Conservation (phyloP, 2,797 vertebrate species). For the Carcharodon carcharias region DNA sequence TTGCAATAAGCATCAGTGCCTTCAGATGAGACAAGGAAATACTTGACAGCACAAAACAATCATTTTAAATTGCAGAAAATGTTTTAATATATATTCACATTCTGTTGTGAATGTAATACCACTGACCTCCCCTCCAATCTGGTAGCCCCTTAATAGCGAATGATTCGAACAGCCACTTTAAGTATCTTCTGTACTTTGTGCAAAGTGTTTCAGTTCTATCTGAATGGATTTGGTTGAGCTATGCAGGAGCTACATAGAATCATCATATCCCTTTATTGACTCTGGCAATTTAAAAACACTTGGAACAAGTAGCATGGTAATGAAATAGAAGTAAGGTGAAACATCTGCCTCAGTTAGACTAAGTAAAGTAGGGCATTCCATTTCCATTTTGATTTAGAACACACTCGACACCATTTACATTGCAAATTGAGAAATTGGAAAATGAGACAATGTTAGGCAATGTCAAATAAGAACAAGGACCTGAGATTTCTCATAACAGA, state of each 20-base stretch:
- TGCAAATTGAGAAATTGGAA: not conserved
- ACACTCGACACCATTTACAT: not conserved
- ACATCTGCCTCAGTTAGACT: not conserved
- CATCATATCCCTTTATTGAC: slow-evolving; percentile 2
- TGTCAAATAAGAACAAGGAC: not conserved
- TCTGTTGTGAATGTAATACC: not conserved
- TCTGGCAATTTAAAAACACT: slow-evolving; percentile 30
- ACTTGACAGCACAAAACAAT: not conserved
- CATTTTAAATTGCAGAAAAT: slow-evolving; percentile 3
- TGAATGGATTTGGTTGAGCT: not conserved
- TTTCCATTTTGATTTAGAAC: slow-evolving; percentile 19
- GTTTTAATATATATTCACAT: not conserved
- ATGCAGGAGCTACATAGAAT: not conserved
- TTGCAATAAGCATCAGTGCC: not conserved
- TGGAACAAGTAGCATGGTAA: not conserved
- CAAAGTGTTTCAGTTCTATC: not conserved
- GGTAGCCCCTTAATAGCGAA: not conserved
- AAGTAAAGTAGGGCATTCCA: not conserved
- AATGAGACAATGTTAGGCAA: not conserved
- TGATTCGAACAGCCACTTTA: not conserved
- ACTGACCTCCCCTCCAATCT: not conserved
- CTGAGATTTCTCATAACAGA: not conserved
- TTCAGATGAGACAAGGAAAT: not conserved
- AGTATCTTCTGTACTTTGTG: not conserved
- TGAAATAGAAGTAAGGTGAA: not conserved